phyloP scores from a whole-genome alignment of 2,797 vertebrate species.

The Echiichthys vipera region DNA sequence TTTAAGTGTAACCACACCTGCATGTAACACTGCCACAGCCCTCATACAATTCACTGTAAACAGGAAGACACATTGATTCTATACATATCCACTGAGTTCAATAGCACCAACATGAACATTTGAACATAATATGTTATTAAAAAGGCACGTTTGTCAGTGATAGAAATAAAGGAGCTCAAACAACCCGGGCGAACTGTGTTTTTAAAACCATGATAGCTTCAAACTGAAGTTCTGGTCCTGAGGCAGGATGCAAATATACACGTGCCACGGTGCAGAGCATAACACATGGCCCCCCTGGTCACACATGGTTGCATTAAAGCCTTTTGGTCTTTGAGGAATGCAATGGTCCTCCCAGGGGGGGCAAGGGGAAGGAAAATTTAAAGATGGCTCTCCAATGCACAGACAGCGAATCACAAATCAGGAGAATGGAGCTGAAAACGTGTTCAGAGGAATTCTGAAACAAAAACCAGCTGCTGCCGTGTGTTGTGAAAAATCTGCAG shows the following conservation, averaged over 20 bases:
- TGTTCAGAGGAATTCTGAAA: background rate
- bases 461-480: conserved; percentile 5
- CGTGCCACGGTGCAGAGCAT: conserved; percentile 12
- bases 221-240: conserved; percentile 14
- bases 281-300: conserved; percentile 7
- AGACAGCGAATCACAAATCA: conserved; percentile 37
- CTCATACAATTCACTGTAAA: conserved; percentile 43
- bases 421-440: background rate
- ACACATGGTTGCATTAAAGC: conserved; percentile 55
- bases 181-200: background rate
- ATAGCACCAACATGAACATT: conserved; percentile 48
- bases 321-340: conserved; percentile 55
- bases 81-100: conserved; percentile 38
- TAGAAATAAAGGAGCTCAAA: conserved; percentile 7
- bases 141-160: conserved; percentile 51
- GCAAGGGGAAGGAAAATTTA: background rate
- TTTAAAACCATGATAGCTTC: background rate
- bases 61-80: conserved; percentile 19
- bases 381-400: background rate
- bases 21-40: conserved; percentile 30
- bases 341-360: background rate
- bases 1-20: conserved; percentile 17
- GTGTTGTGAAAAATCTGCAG: background rate
- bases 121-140: conserved; percentile 15
- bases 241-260: conserved; percentile 52